A percentile compares a stretch with the other conserved stretches of the same genome.
Evolutionary conservation across 2,113 vertebrate genomes (phyloP).

Genomic region (Thalassarche chlororhynchos): DNA sequence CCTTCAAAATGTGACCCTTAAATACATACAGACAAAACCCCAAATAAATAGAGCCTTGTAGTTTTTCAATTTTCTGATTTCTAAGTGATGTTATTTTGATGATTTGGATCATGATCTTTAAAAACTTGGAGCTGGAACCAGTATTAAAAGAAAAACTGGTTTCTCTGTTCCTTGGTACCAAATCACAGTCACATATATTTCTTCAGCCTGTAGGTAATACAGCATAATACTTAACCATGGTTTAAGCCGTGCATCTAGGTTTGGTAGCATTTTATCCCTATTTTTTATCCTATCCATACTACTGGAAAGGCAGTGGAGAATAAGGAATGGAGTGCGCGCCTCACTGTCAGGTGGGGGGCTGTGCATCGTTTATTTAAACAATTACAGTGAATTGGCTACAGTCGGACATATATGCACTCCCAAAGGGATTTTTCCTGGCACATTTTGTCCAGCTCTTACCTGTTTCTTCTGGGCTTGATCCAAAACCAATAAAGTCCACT

Average conservation of each 20-base stretch:
- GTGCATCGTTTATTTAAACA: background rate
- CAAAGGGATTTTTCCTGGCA: background rate
- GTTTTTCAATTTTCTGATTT: background rate
- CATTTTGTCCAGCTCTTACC: background rate
- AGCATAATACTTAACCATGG: background rate
- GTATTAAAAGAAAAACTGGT: background rate
- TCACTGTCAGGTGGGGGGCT: background rate
- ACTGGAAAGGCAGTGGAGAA: background rate
- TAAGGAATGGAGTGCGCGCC: background rate
- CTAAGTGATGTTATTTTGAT: background rate
- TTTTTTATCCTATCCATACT: background rate
- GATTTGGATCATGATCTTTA: background rate
- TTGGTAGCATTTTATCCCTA: background rate
- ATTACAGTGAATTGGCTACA: background rate
- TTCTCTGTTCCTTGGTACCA: background rate
- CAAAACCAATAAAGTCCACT: conserved; percentile 21
- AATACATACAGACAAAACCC: background rate
- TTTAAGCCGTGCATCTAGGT: background rate
- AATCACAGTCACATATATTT: background rate
- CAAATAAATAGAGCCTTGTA: background rate
- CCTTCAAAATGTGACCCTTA: background rate
- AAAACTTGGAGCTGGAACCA: background rate
- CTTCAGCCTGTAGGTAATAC: background rate
- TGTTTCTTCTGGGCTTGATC: conserved; percentile 25
- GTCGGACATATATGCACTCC: background rate